Conservation (phyloP, 2,888 invertebrate species). For the Mythimna ferrago region DNA sequence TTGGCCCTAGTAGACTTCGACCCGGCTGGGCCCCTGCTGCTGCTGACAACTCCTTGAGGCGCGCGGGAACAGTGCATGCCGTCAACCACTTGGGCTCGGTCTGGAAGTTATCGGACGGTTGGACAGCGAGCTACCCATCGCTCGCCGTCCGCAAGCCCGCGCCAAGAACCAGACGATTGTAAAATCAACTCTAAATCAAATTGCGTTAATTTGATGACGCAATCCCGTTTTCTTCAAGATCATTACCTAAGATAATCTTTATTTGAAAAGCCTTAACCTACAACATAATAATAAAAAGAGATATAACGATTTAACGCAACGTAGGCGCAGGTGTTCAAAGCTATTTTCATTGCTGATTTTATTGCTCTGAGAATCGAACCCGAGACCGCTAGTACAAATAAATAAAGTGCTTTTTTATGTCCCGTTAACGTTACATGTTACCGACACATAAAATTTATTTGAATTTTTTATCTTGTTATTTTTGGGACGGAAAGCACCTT, state of each 20-base stretch:
- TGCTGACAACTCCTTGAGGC: too few species aligned
- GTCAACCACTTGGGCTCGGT: too few species aligned
- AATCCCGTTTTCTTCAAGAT: not conserved
- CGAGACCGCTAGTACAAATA: constrained; percentile 64
- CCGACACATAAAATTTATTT: constrained; percentile 41
- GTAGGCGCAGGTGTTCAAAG: constrained; percentile 67
- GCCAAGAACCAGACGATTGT: not conserved
- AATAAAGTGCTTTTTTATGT: constrained; percentile 58
- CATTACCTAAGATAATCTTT: constrained; percentile 10
- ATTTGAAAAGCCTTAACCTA: constrained; percentile 30
- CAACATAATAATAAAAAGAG: constrained; percentile 47
- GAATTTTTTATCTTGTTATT: constrained; percentile 31
- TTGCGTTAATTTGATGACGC: not conserved
- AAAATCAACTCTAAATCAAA: not conserved
- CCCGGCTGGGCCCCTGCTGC: too few species aligned
- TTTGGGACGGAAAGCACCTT: not conserved
- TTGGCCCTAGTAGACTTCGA: too few species aligned
- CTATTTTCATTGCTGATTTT: constrained; percentile 70
- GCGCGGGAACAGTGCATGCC: too few species aligned
- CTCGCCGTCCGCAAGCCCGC: too few species aligned
- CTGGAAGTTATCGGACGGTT: too few species aligned
- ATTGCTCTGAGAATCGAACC: constrained; percentile 66
- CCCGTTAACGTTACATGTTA: constrained; percentile 38
- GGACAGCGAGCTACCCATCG: too few species aligned
- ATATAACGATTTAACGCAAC: constrained; percentile 41